Percentiles rank a stretch among this genome's conserved stretches.
These are phyloP conservation scores for Sinonovacula constricta DNA, from an alignment of 1,140 invertebrate species.

Conservation along the genomic window DNA sequence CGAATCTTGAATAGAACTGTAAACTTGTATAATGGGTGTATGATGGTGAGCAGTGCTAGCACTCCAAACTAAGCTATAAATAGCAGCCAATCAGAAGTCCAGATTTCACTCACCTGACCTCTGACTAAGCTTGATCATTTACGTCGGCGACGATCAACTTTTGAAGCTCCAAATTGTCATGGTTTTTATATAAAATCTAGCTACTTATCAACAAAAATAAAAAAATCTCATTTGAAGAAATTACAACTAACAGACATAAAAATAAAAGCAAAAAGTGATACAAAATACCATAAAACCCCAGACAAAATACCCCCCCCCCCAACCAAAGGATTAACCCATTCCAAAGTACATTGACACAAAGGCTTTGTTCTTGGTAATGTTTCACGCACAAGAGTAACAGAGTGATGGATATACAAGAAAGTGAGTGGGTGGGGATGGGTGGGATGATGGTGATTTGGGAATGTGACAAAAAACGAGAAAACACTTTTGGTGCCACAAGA, in stretches of 20 bases:
- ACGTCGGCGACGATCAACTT: constrained; percentile 15
- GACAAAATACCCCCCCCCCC: background rate
- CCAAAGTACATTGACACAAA: too few species aligned
- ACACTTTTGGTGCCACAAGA: too few species aligned
- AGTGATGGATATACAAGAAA: too few species aligned
- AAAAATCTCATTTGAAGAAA: too few species aligned
- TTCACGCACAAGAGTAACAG: too few species aligned
- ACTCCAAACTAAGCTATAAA: constrained; percentile 41
- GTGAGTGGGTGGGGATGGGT: too few species aligned
- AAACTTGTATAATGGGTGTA: too few species aligned
- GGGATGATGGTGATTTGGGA: too few species aligned
- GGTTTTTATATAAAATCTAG: constrained; percentile 21
- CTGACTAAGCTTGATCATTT: constrained; percentile 48
- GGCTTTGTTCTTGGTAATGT: constrained; percentile 53
- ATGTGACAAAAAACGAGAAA: too few species aligned
- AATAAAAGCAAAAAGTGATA: background rate
- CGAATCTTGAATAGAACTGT: too few species aligned
- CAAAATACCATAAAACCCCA: background rate
- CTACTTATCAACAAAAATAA: too few species aligned
- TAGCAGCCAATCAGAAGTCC: constrained; percentile 44
- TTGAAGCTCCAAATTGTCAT: constrained; percentile 26
- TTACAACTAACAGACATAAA: too few species aligned
- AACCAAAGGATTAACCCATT: background rate
- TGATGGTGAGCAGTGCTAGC: constrained; percentile 40
- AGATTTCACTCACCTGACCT: constrained; percentile 49